Evolutionary conservation across 30 jellyfish, hydroid and myxozoan genomes (phyloP), one percentile per base, ranked within the genome.

Genomic region (Aurelia aurita): DNA sequence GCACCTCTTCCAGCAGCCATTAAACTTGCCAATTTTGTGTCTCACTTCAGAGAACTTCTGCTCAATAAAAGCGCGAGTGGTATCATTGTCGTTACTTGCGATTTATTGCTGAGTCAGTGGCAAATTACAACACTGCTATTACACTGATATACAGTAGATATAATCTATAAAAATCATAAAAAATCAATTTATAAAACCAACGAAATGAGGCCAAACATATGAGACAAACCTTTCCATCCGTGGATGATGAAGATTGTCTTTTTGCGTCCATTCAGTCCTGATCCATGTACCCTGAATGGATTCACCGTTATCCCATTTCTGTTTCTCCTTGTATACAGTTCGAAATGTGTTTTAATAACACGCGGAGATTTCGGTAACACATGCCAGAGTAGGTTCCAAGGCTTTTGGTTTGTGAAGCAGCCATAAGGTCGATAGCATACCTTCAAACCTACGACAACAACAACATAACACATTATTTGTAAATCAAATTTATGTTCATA

Each of bases 401-500:
- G 97, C 14, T 51, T 46, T n/a, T 69, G 64, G 47, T 72, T 79
- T 23, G 31, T 54, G 88, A 77, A 88, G 84, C 97, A 88, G 11
- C 97, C 97, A 61, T 88, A 88, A 25, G 74, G 74, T 29, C 83
- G 89, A 32, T 77, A 88, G 55, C 97, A 88, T 3, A 76, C 68
- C 54, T 77, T 20, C 29, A 18, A 18, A 23, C 31, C 67, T 55
- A 55, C 13, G 1, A 55, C 0, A 55, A 39, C 51, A 39, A 39
- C 16, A 6, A 0, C 12, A 39, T 0, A 39, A 39, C 51, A 39
- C 2, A 31, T 1, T 31, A 31, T 31, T 31, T 31, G 39, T 31
- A 31, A 31, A 31, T 31, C 39, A 31, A 31, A 31, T 2, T 31
- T 31, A 2, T 31, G 4, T 4, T 31, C 39, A 31, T 4, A 31